These are phyloP conservation scores for Pentamera pediparva DNA, from an alignment of 53 echinoderm and acorn worm species.

Conservation along the genomic window DNA sequence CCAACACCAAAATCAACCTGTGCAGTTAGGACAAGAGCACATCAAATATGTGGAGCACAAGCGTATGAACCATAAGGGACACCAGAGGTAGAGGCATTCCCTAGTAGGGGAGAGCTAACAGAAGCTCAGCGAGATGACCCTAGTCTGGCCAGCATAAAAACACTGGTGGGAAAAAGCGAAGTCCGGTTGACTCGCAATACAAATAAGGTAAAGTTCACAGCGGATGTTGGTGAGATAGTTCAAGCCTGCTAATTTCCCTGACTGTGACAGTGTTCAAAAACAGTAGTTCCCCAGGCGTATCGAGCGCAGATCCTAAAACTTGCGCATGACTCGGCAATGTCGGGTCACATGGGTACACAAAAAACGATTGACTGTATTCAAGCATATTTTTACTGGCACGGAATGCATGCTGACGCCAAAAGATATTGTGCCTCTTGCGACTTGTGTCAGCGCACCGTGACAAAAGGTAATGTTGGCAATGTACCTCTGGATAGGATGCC, in stretches of 20 bases:
- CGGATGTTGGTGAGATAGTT: no score
- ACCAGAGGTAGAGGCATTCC: background rate
- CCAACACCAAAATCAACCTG: background rate
- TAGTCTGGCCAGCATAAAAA: background rate
- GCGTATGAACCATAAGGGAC: no score
- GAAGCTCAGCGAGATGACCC: background rate
- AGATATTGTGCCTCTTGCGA: slow-evolving; percentile 27
- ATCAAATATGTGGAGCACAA: background rate
- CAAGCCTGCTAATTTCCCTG: no score
- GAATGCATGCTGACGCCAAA: background rate
- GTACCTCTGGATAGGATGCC: slow-evolving; percentile 43
- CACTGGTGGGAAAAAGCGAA: background rate
- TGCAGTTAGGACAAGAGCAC: background rate
- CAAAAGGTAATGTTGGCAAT: slow-evolving; percentile 10
- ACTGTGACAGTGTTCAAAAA: background rate
- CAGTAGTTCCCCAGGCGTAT: background rate
- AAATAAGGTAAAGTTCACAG: no score
- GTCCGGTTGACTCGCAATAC: background rate
- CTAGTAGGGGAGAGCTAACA: background rate
- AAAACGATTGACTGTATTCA: background rate
- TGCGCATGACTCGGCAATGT: background rate
- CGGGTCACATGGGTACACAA: background rate
- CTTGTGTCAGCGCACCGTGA: slow-evolving; percentile 19
- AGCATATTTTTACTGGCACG: slow-evolving; percentile 6
- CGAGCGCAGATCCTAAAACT: background rate